Conservation (phyloP, 2,888 invertebrate species). For the Nemoura dubitans region DNA sequence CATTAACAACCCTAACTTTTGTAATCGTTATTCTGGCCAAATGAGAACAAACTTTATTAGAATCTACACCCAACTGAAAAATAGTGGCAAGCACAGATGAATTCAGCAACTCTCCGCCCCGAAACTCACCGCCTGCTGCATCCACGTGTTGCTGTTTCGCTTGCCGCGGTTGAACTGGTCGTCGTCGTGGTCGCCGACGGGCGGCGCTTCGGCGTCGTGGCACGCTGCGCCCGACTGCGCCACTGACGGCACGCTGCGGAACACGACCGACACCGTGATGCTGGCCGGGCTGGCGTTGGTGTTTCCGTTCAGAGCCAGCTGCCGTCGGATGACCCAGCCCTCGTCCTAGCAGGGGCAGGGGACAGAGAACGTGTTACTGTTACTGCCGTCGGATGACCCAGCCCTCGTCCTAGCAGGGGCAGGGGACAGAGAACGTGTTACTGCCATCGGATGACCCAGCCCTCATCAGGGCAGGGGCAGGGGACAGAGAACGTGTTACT, state of each 20-base stretch:
- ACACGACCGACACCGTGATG: conserved; percentile 62
- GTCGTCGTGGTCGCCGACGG: conserved; percentile 49
- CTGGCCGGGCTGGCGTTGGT: conserved; percentile 57
- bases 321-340: conserved; percentile 56
- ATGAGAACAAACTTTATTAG: too few species aligned
- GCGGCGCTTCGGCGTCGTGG: neutral
- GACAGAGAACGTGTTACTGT: too few species aligned
- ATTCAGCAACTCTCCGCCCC: too few species aligned
- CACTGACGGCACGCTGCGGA: conserved; percentile 62
- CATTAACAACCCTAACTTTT: too few species aligned
- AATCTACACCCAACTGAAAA: too few species aligned
- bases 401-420: conserved; percentile 55
- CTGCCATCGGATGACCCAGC: conserved; percentile 57
- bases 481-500: too few species aligned
- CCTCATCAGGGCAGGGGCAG: conserved; percentile 54
- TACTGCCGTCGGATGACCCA: conserved; percentile 57
- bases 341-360: conserved; percentile 54
- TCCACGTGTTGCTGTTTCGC: conserved; percentile 59
- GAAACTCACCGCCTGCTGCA: conserved; percentile 59
- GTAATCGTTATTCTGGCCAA: too few species aligned
- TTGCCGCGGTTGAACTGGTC: conserved; percentile 54
- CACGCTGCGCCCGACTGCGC: conserved; percentile 48
- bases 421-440: too few species aligned
- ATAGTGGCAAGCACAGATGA: too few species aligned
- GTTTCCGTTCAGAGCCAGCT: conserved; percentile 56